phyloP scores from a whole-genome alignment of 1,140 invertebrate genomes.

The Thaumatotibia leucotreta region DNA sequence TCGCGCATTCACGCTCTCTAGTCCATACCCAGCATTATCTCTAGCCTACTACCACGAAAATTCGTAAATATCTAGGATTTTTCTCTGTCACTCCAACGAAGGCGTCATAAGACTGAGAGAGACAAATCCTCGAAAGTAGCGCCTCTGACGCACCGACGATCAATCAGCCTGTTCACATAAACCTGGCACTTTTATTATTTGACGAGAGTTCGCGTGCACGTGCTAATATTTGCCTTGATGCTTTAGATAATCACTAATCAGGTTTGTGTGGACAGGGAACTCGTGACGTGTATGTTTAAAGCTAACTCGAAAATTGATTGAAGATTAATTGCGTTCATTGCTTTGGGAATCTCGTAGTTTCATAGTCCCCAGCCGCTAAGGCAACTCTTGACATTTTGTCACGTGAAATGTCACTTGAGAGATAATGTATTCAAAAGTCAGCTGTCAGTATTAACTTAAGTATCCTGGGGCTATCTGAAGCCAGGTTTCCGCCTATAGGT shows the following conservation, averaged over 20 bases:
- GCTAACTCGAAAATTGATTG: not conserved
- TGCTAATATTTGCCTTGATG: constrained; percentile 13
- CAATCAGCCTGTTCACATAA: constrained; percentile 53
- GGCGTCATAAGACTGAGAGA: too few species aligned
- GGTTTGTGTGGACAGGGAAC: not conserved
- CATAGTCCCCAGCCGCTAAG: too few species aligned
- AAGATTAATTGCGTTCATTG: not conserved
- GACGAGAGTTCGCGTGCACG: constrained; percentile 23
- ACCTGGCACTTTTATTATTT: constrained; percentile 63
- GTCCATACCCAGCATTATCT: not conserved
- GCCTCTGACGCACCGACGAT: constrained; percentile 33
- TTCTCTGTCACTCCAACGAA: too few species aligned
- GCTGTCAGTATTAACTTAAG: too few species aligned
- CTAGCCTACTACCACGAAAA: too few species aligned
- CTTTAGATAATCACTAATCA: not conserved
- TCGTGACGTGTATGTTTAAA: not conserved
- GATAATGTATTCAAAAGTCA: too few species aligned
- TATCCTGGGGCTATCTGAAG: too few species aligned
- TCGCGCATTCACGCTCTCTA: not conserved
- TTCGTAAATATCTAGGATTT: too few species aligned
- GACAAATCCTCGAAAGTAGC: too few species aligned
- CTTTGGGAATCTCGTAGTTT: not conserved
- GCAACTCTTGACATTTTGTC: too few species aligned
- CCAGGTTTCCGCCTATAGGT: too few species aligned
- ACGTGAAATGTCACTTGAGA: too few species aligned